Conservation (phyloP, 2,113 vertebrate species). For the Cacatua alba region DNA sequence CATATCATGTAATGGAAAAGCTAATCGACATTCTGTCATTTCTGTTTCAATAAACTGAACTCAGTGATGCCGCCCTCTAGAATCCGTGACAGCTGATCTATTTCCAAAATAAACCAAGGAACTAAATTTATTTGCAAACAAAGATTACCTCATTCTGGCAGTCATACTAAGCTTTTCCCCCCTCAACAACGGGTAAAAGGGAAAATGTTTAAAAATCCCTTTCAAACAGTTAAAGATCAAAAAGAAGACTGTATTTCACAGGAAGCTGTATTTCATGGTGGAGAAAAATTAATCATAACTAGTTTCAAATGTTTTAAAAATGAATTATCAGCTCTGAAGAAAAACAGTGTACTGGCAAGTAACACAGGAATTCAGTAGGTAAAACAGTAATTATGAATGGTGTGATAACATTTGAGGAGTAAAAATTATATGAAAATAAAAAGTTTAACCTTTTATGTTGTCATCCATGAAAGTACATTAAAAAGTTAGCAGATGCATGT, state of each 20-base stretch:
- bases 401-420: background rate
- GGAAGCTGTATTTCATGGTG: background rate
- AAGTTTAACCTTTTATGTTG: background rate
- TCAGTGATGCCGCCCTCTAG: background rate
- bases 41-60: conserved; percentile 46
- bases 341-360: background rate
- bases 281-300: background rate
- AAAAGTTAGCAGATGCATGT: background rate
- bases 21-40: conserved; percentile 50
- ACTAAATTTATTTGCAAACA: conserved; percentile 54
- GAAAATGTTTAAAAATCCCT: background rate
- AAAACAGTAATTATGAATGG: background rate
- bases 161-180: background rate
- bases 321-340: background rate
- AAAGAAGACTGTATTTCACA: background rate
- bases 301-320: background rate
- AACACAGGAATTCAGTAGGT: background rate
- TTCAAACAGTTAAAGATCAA: background rate
- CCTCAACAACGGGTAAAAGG: background rate
- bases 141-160: conserved; percentile 33
- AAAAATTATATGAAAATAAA: background rate
- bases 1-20: conserved; percentile 20
- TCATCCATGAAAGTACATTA: background rate
- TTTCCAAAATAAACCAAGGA: conserved; percentile 40
- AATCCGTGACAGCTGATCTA: conserved; percentile 12